phyloP scores from a whole-genome alignment of 2,797 vertebrate species.

The Amazona finschi region DNA sequence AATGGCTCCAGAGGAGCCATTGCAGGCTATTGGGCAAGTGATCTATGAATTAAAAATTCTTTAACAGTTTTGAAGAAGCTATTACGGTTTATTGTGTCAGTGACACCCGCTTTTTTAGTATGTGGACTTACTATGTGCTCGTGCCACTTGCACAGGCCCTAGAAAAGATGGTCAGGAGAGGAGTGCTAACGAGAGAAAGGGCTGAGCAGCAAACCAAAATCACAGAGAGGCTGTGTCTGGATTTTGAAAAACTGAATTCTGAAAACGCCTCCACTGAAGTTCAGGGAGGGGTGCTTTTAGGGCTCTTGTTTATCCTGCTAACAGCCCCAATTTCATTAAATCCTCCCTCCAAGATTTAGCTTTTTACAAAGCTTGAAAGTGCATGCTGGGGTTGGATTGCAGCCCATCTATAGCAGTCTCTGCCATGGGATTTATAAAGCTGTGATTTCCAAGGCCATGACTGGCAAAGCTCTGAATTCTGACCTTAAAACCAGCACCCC shows the following conservation, averaged over 20 bases:
- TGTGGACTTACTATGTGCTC: not conserved
- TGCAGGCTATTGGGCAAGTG: constrained; percentile 59
- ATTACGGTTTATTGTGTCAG: constrained; percentile 40
- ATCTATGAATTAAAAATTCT: constrained; percentile 71
- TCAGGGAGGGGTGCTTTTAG: not conserved
- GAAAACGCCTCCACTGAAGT: not conserved
- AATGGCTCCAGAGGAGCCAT: constrained; percentile 73
- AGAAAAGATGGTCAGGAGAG: not conserved
- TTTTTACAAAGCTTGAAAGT: constrained; percentile 4
- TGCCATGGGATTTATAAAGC: constrained; percentile 36
- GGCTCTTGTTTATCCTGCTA: not conserved
- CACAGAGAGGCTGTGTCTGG: not conserved
- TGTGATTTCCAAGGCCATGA: not conserved
- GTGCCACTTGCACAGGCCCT: not conserved
- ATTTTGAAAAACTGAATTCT: not conserved
- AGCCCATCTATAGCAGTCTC: constrained; percentile 7
- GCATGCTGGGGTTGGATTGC: constrained; percentile 4
- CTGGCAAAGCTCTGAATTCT: constrained; percentile 22
- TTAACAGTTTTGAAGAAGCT: constrained; percentile 57
- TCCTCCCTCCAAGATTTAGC: not conserved
- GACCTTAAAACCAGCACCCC: constrained; percentile 16
- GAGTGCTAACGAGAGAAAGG: not conserved
- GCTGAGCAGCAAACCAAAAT: not conserved
- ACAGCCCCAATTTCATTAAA: constrained; percentile 1
- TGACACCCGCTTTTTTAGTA: constrained; percentile 57